A percentile compares a stretch with the other conserved stretches of the same genome.
Evolutionary conservation across 2,113 vertebrate genomes (phyloP).

Genomic region (Cygnus atratus): DNA sequence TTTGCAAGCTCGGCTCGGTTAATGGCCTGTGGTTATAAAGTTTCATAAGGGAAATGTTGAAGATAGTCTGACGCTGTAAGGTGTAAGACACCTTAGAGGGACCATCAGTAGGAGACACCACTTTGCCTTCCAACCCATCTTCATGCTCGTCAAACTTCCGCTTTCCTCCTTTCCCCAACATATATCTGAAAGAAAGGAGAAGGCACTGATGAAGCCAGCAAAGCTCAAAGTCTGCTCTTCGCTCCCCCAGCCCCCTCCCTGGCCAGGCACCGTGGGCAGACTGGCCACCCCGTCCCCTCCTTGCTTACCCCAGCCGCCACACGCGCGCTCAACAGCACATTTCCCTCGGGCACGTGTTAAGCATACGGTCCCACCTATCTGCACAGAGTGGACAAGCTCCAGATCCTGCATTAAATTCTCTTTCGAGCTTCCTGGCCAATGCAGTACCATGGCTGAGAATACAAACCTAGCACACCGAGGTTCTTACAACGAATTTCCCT

Average conservation of each 20-base stretch:
- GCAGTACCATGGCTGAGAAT: not conserved
- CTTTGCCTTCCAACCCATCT: conserved; percentile 99
- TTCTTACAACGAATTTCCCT: not conserved
- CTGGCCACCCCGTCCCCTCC: not conserved
- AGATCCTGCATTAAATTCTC: rapidly evolving
- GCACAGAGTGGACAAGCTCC: not conserved
- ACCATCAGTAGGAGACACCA: conserved; percentile 85
- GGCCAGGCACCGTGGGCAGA: rapidly evolving
- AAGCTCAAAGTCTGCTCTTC: not conserved
- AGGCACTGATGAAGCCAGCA: not conserved
- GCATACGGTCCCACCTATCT: not conserved
- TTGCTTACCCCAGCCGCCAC: not conserved
- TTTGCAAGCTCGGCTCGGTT: conserved; percentile 93
- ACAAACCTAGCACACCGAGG: rapidly evolving
- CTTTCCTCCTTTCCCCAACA: conserved; percentile 99
- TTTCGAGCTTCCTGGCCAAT: not conserved
- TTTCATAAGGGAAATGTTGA: conserved; percentile 99
- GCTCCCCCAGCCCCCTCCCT: not conserved
- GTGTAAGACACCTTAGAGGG: conserved; percentile 98
- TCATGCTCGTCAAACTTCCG: conserved; percentile 99
- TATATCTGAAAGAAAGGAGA: conserved; percentile 87
- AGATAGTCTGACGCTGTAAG: conserved; percentile 98
- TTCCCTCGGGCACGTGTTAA: not conserved
- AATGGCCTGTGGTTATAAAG: conserved; percentile 94
- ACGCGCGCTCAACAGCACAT: not conserved